Evolutionary conservation across 2,797 vertebrate species (phyloP).

Genomic region (Paratrypauchen microcephalus): DNA sequence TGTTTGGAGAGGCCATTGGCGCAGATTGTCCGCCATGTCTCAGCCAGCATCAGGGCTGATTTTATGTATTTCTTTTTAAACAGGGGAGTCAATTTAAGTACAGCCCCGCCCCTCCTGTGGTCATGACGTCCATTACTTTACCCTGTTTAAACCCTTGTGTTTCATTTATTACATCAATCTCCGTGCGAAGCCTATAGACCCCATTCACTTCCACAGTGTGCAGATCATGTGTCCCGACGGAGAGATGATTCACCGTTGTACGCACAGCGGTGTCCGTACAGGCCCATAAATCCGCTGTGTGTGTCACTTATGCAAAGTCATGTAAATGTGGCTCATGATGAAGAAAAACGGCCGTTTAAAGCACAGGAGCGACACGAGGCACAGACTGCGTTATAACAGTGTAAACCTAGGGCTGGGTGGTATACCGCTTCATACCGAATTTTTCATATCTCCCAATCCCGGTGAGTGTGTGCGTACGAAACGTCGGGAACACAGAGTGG

Average conservation of each 20-base stretch:
- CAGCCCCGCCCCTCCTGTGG: background rate
- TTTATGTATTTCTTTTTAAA: background rate
- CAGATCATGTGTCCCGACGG: conserved; percentile 58
- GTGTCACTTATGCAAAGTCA: conserved; percentile 83
- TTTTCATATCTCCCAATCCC: too few species aligned
- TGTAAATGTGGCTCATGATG: conserved; percentile 81
- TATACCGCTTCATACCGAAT: too few species aligned
- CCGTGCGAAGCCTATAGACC: too few species aligned
- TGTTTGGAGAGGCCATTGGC: too few species aligned
- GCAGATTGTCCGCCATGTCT: too few species aligned
- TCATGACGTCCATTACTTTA: background rate
- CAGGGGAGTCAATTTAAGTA: background rate
- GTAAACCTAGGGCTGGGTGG: too few species aligned
- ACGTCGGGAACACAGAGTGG: too few species aligned
- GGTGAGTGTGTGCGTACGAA: too few species aligned
- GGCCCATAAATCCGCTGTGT: conserved; percentile 74
- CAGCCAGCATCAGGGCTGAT: too few species aligned
- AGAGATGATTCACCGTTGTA: conserved; percentile 76
- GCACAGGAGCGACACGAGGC: conserved; percentile 51
- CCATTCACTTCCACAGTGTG: conserved; percentile 55
- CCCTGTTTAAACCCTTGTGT: conserved; percentile 23
- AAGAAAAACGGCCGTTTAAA: conserved; percentile 80
- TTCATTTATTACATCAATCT: conserved; percentile 41
- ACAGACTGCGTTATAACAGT: too few species aligned
- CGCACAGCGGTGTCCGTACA: conserved; percentile 73